Base-by-base conservation (phyloP, 2,888 invertebrate species). In the Cecidostiba fungosa region DNA sequence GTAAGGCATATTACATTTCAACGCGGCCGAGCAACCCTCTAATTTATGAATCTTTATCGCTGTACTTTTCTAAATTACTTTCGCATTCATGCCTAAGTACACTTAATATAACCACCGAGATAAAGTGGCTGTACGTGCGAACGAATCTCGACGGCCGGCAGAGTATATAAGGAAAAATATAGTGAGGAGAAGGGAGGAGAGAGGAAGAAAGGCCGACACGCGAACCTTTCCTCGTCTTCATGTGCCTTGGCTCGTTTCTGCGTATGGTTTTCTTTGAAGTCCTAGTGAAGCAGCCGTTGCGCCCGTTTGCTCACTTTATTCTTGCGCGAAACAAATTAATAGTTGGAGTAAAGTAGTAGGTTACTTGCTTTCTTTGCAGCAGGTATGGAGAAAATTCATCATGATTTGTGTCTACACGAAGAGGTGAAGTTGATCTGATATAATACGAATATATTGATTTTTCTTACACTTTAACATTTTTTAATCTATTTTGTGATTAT, bases 31-130 rank as follows among this genome's bases (percentile, higher is more conserved):
- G 29, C 32, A 73, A 78, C 77, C 78, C 73, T 84, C 59, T 84
- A 84, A 85, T 85, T 85, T 85, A 85, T 82, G 77, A 73, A 85
- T 82, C 81, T 85, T 82, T 82, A 85, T 77, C 73, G 81, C 77
- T 50, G 72, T 72, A 82, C 82, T 81, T 85, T 74, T 19, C 82
- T 73, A 82, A 82, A 85, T 81, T 85, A 82, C 82, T 85, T 77
- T 85, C 77, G 77, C 85, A 82, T 82, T 85, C 77, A 82, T 82
- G 85, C 66, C 80, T 59, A 80, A 85, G 77, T 80, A 81, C 80
- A 77, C 70, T 80, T 85, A 74, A 85, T 77, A 70, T 76, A 80
- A 85, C 80, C 80, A 29, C 69, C 39, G 59, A 85, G 80, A 85
- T 85, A 81, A 81, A 85, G 80, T 81, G 70, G 76, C 85, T 32